phyloP scores from a whole-genome alignment of 2,888 invertebrate genomes.

The Agelastica alni region DNA sequence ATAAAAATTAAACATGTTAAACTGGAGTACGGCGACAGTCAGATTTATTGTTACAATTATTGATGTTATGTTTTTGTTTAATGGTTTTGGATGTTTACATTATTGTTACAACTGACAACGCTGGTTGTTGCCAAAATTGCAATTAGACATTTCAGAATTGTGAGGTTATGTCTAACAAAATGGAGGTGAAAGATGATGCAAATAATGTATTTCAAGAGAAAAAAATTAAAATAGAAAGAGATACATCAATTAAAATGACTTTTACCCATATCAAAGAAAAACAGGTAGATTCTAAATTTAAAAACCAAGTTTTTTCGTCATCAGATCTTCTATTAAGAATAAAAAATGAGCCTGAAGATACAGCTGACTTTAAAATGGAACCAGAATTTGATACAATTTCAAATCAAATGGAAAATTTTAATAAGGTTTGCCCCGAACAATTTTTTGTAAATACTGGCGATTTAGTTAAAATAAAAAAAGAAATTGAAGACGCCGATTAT shows the following conservation, averaged over 20 bases:
- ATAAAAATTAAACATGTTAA: no score
- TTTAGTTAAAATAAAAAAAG: slow-evolving; percentile 1
- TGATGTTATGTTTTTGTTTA: no score
- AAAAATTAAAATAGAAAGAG: background rate
- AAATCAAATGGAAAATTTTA: background rate
- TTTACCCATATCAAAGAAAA: background rate
- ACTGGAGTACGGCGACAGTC: no score
- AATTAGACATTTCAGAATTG: no score
- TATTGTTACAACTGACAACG: no score
- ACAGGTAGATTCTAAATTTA: background rate
- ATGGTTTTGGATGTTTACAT: no score
- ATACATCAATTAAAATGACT: background rate
- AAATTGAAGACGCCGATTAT: background rate
- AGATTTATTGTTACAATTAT: no score
- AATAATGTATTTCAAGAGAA: background rate
- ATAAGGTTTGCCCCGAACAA: background rate
- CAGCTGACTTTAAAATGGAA: no score
- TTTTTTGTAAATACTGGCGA: background rate
- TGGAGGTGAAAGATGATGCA: background rate
- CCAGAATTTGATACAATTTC: background rate
- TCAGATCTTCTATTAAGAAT: background rate
- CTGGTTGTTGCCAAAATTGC: no score
- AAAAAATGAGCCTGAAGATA: slow-evolving; percentile 8
- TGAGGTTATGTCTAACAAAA: no score
- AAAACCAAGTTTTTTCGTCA: background rate